phyloP scores from a whole-genome alignment of 2,113 vertebrate species.

The Cacatua alba region DNA sequence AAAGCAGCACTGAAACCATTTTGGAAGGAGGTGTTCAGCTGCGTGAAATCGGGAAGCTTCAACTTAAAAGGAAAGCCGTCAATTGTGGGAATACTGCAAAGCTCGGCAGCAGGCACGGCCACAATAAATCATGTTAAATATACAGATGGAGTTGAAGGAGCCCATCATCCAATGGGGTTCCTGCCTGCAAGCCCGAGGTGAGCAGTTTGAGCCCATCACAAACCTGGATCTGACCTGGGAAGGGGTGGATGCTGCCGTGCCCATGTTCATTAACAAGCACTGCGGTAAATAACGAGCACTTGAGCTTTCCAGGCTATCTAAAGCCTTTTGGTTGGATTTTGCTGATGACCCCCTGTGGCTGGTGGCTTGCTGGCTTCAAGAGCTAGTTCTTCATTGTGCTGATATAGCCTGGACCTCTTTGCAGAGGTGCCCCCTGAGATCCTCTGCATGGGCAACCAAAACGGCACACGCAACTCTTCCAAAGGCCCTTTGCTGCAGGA shows the following conservation, averaged over 20 bases:
- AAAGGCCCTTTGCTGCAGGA: accelerated
- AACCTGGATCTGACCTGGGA: background rate
- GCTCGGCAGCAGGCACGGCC: background rate
- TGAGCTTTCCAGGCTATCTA: background rate
- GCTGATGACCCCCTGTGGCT: background rate
- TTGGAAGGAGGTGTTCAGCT: background rate
- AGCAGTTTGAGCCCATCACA: background rate
- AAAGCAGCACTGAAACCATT: background rate
- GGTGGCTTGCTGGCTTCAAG: background rate
- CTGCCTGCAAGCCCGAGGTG: background rate
- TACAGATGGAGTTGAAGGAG: background rate
- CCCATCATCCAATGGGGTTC: accelerated
- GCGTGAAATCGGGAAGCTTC: background rate
- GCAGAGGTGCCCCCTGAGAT: background rate
- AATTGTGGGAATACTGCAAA: background rate
- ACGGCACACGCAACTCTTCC: accelerated
- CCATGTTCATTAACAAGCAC: background rate
- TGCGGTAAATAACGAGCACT: background rate
- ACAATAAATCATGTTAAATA: background rate
- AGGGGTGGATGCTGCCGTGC: background rate
- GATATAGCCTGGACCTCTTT: background rate
- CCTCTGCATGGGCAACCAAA: accelerated
- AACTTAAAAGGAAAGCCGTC: background rate
- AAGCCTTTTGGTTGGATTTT: background rate
- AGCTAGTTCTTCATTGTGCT: background rate